Evolutionary conservation across 2,797 vertebrate genomes (phyloP).

Genomic region (Ataeniobius toweri): DNA sequence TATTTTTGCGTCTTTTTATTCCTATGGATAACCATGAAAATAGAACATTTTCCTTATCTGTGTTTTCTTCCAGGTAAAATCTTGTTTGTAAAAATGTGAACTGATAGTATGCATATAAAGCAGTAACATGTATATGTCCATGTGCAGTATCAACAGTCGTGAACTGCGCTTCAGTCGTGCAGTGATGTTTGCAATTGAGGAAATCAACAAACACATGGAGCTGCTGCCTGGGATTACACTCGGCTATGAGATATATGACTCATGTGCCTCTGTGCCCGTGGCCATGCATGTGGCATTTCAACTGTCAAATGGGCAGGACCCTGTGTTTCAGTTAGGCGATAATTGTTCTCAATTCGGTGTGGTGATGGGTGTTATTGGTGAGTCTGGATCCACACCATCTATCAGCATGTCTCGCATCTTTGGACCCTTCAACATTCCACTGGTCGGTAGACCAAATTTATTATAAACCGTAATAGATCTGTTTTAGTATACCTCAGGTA

Average conservation of each 20-base stretch:
- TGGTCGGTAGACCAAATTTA: constrained; percentile 40
- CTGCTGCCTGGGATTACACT: constrained; percentile 60
- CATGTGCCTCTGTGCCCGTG: constrained; percentile 54
- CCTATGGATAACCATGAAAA: background rate
- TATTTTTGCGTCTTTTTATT: background rate
- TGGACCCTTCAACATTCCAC: constrained; percentile 63
- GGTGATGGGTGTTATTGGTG: constrained; percentile 61
- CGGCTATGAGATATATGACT: constrained; percentile 68
- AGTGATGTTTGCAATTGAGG: constrained; percentile 64
- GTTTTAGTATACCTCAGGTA: background rate
- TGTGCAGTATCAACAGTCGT: constrained; percentile 31
- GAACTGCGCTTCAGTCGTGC: constrained; percentile 56
- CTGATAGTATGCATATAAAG: background rate
- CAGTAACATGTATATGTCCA: background rate
- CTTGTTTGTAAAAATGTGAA: background rate
- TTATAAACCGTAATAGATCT: background rate
- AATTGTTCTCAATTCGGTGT: constrained; percentile 38
- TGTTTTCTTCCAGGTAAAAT: background rate
- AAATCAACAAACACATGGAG: constrained; percentile 65
- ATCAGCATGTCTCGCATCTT: constrained; percentile 50
- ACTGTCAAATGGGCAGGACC: constrained; percentile 41
- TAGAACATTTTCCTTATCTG: background rate
- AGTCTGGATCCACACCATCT: constrained; percentile 70
- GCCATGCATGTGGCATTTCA: constrained; percentile 54
- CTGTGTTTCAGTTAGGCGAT: background rate